A percentile compares a stretch with the other conserved stretches of the same genome.
Evolutionary conservation across 2,888 invertebrate genomes (phyloP).

Genomic region (Oegoconia quadripuncta): DNA sequence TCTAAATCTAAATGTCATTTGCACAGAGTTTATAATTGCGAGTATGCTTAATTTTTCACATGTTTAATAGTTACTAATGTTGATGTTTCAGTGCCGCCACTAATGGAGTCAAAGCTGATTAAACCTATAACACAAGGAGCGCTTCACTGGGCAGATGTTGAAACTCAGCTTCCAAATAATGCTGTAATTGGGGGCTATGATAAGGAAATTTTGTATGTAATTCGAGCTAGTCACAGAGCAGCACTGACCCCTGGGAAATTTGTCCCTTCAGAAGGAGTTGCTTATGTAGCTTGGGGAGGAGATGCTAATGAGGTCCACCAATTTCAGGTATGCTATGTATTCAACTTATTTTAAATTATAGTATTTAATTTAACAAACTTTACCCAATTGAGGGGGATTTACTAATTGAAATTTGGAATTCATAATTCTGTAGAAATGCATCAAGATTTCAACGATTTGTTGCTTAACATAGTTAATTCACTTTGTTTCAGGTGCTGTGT

Average conservation of each 20-base stretch:
- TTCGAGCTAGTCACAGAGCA: constrained; percentile 83
- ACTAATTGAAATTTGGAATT: no score
- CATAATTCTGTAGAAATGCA: no score
- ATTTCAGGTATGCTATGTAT: constrained; percentile 81
- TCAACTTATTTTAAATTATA: no score
- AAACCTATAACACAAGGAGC: constrained; percentile 36
- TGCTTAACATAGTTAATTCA: not conserved
- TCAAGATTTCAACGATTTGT: no score
- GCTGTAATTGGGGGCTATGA: constrained; percentile 84
- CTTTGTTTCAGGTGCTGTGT: constrained; percentile 41
- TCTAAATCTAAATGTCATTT: not conserved
- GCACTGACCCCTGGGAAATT: constrained; percentile 89
- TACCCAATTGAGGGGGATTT: no score
- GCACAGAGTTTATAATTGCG: not conserved
- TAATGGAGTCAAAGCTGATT: not conserved
- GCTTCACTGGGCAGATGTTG: constrained; percentile 80
- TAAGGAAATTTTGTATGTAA: constrained; percentile 80
- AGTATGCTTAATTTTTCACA: not conserved
- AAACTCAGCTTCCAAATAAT: constrained; percentile 81
- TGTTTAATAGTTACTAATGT: not conserved
- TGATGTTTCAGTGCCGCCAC: constrained; percentile 10
- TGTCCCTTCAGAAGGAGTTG: constrained; percentile 81
- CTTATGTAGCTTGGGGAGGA: constrained; percentile 87
- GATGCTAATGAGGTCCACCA: constrained; percentile 82
- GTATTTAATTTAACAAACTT: no score